Base-by-base conservation (phyloP, 2,888 invertebrate species). In the Troides helena region DNA sequence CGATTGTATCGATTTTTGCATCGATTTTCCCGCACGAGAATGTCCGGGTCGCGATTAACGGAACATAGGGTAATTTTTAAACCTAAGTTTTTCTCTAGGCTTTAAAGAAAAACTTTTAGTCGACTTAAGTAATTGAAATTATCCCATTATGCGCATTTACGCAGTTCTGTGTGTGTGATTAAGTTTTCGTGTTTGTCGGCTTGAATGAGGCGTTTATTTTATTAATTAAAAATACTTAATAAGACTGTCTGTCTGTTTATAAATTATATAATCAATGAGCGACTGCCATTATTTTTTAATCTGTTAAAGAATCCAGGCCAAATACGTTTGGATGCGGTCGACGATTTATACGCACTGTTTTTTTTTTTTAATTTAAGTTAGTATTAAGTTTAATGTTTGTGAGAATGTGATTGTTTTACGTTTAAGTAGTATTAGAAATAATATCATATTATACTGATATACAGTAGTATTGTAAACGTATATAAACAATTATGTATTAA, bases 161-260 rank as follows among this genome's bases (percentile, higher is more conserved):
- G 73, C 74, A 83, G 80, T 84, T 73, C 69, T 79, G 75, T 76
- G 72, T 75, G 76, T 75, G 76, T 75, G 76, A 75, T 78, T 78
- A 76, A 75, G 77, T 80, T 79, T 78, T 78, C 80, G 76, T 74
- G 78, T 74, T 72, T 73, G 71, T 76, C 74, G 76, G 80, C 46
- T 80, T 80, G 80, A 77, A 81, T 81, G 80, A 39, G 23, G 60
- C 58, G 76, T 77, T 75, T 77, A 78, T 81, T 83, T 85, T 81
- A 78, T 83, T 85, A 79, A 46, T 56, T 21, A n/a, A 56, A 81
- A 81, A 75, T 80, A 81, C 86, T 82, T 78, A 77, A 89, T 86
- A 89, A 90, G 90, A 90, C 90, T 90, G 90, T 85, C 85, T 81
- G 85, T 83, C 83, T 84, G 88, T 74, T 84, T 86, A 86, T 84